phyloP scores from a whole-genome alignment of 2,113 vertebrate species.

The Dissostichus mawsoni region DNA sequence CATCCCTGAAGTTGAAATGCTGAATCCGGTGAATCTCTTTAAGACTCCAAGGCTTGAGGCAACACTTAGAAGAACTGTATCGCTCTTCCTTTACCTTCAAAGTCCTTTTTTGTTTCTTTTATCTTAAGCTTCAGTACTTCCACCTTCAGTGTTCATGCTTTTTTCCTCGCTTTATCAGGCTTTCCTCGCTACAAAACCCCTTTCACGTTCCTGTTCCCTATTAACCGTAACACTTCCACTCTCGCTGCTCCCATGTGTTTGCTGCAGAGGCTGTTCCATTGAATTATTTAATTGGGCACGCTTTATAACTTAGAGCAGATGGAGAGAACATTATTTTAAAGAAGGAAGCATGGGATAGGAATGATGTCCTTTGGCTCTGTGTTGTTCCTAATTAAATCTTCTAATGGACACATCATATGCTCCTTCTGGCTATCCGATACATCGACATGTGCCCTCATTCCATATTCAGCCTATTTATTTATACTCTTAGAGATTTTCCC shows the following conservation, averaged over 20 bases:
- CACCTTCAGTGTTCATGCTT: background rate
- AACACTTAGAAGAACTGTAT: background rate
- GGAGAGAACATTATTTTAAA: slow-evolving; percentile 40
- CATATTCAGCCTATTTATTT: slow-evolving; percentile 7
- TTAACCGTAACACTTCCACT: slow-evolving; percentile 7
- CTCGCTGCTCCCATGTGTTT: slow-evolving; percentile 18
- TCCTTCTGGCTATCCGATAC: slow-evolving; percentile 15
- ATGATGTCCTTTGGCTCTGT: slow-evolving; percentile 17
- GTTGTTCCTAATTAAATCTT: slow-evolving; percentile 9
- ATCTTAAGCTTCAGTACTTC: slow-evolving; percentile 17
- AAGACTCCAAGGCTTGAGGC: background rate
- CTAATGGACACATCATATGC: slow-evolving; percentile 11
- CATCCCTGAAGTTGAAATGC: background rate
- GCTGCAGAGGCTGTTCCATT: slow-evolving; percentile 23
- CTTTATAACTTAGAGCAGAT: slow-evolving; percentile 26
- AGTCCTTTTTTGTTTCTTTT: slow-evolving; percentile 18
- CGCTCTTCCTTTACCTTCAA: slow-evolving; percentile 15
- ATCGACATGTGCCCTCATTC: slow-evolving; percentile 10
- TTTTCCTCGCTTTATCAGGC: slow-evolving; percentile 14
- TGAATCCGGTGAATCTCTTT: background rate
- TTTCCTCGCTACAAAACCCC: slow-evolving; percentile 14
- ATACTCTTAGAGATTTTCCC: slow-evolving; percentile 7
- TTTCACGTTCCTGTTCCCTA: slow-evolving; percentile 17
- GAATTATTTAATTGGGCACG: slow-evolving; percentile 51
- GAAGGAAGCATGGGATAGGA: background rate